phyloP scores from a whole-genome alignment of 2,888 invertebrate genomes.

The Parthenolecanium corni region DNA sequence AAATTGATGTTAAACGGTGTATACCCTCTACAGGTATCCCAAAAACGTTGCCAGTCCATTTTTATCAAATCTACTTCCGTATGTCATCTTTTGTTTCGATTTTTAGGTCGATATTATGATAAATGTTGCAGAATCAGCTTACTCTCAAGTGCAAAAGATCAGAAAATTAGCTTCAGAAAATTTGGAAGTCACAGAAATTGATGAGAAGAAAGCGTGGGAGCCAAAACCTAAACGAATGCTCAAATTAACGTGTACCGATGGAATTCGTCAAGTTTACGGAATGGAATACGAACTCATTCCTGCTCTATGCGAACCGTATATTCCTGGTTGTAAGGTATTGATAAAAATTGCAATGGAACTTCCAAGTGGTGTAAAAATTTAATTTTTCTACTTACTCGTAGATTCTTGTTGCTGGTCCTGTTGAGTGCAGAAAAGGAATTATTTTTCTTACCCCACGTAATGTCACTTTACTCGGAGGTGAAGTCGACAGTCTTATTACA shows the following conservation, averaged over 20 bases:
- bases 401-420: conserved; percentile 40
- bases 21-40: conserved; percentile 33
- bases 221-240: conserved; percentile 31
- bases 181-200: conserved; percentile 21
- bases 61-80: background rate
- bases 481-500: too few relatives aligned
- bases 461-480: conserved; percentile 32
- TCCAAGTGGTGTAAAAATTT: background rate
- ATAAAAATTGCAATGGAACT: background rate
- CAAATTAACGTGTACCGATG: conserved; percentile 35
- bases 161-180: conserved; percentile 12
- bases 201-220: conserved; percentile 31
- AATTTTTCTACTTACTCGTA: conserved; percentile 39
- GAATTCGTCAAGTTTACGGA: conserved; percentile 33
- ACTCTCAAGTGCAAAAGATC: conserved; percentile 34
- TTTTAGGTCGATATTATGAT: conserved; percentile 32
- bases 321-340: conserved; percentile 35
- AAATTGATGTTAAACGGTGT: conserved; percentile 30
- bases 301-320: conserved; percentile 32
- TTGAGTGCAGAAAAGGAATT: conserved; percentile 42
- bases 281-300: conserved; percentile 35
- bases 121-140: conserved; percentile 34
- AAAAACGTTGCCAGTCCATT: background rate
- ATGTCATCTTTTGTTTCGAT: background rate
- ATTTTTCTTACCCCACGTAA: conserved; percentile 40